phyloP scores from a whole-genome alignment of 2,888 invertebrate species.

The Bombyx huttoni region DNA sequence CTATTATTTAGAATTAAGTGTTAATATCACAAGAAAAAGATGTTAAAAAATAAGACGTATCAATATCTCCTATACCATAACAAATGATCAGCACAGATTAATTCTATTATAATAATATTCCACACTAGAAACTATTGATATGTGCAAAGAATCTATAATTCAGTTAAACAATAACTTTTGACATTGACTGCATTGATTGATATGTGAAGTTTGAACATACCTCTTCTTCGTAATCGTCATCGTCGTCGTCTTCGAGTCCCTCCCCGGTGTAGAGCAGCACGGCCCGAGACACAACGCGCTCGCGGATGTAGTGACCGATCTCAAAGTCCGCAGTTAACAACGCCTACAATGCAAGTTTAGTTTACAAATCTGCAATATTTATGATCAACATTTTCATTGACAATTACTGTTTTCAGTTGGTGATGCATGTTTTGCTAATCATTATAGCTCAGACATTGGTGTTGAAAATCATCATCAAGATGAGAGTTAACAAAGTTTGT shows the following conservation, averaged over 20 bases:
- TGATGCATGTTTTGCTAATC: background rate
- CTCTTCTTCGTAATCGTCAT: constrained; percentile 79
- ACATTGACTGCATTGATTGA: background rate
- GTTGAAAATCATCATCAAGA: background rate
- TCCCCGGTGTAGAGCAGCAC: constrained; percentile 97
- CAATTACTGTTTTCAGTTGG: background rate
- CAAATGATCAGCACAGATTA: too few relatives aligned
- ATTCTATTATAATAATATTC: too few relatives aligned
- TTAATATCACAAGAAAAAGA: too few relatives aligned
- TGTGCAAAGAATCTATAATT: too few relatives aligned
- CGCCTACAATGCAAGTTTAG: constrained; percentile 42
- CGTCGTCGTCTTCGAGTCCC: constrained; percentile 84
- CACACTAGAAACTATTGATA: too few relatives aligned
- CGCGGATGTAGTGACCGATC: constrained; percentile 97
- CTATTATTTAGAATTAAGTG: too few relatives aligned
- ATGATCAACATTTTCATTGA: background rate
- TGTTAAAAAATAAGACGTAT: too few relatives aligned
- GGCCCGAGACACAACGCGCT: constrained; percentile 96
- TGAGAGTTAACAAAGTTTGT: background rate
- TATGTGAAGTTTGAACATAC: constrained; percentile 22
- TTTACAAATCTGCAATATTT: background rate
- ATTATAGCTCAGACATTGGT: background rate
- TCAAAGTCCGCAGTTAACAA: constrained; percentile 96
- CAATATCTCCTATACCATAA: too few relatives aligned
- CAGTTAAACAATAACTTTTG: too few relatives aligned